Conservation (phyloP, 2,888 invertebrate genomes). For the Cataglyphis albicans region DNA sequence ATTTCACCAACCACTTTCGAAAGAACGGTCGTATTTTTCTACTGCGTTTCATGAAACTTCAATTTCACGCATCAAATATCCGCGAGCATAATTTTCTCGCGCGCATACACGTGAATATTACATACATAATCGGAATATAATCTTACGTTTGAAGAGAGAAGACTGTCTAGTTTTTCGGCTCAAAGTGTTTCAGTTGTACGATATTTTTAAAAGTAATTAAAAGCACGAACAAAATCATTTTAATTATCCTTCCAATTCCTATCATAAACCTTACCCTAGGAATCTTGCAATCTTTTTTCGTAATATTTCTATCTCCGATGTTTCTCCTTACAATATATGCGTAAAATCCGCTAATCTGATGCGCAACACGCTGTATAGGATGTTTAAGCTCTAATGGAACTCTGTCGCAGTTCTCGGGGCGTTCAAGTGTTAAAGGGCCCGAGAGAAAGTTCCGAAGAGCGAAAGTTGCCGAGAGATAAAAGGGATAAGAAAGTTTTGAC, state of each 20-base stretch:
- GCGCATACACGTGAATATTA: background rate
- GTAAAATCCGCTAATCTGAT: background rate
- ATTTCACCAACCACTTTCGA: conserved; percentile 27
- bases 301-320: background rate
- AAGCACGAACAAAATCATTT: background rate
- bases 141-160: background rate
- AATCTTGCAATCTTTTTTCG: background rate
- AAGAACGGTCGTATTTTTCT: conserved; percentile 43
- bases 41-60: conserved; percentile 39
- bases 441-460: conserved; percentile 11
- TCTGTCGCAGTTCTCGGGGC: conserved; percentile 6
- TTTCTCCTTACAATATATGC: background rate
- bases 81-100: conserved; percentile 32
- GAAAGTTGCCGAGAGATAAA: conserved; percentile 57
- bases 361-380: background rate
- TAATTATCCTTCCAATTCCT: background rate
- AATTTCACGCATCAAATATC: conserved; percentile 53
- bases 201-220: background rate
- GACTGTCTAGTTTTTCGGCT: background rate
- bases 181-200: background rate
- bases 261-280: background rate
- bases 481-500: conserved; percentile 81
- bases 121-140: background rate
- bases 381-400: conserved; percentile 32
- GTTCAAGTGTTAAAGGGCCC: background rate